Base-by-base conservation (phyloP, 2,888 invertebrate genomes). In the Rhogogaster chlorosoma region DNA sequence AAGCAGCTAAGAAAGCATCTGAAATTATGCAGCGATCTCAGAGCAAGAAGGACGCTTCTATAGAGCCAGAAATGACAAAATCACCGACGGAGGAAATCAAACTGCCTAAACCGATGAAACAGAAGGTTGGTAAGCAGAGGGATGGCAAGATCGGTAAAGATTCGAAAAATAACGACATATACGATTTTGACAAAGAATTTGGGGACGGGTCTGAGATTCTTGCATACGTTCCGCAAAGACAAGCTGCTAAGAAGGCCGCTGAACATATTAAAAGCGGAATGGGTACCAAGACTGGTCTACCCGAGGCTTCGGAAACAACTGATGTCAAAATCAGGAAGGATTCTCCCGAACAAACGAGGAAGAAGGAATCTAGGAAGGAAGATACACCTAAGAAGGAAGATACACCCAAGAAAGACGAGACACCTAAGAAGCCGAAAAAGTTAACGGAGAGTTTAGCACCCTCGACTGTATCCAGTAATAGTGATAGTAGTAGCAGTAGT, bases 211-310 rank as follows among this genome's bases (percentile, higher is more conserved):
- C 91, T 88, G 95, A 96, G 90, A 95, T 96, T 75, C 95, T 97
- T 67, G 96, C 97, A 0, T 97, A 98, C 92, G 98, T 98, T 32
- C 98, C 98, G 1, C 98, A 98, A 92, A 94, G 98, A 86, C 97
- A 98, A 93, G 98, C 98, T 0, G 98, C 98, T 15, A 98, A 98
- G 92, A 98, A 98, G 92, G 98, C 98, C 0, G 98, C 98, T 1
- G 98, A 98, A 89, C 97, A 98, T 91, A 97, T 98, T 84, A 97
- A 98, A 92, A 97, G 97, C 92, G 97, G 97, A 9, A 94, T 96
- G 88, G 96, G 96, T 84, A 87, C 95, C 0, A 95, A 95, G 89
- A 88, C 92, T 1, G 94, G 94, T 87, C 91, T 89, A 87, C 88
- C 89, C 77, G 94, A 86, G 85, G 84, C 49, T 49, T 49, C 53